Percentiles rank a stretch among this genome's conserved stretches.
Conservation (phyloP, 2,797 vertebrate species). For the Odontamblyopus rebecca region DNA sequence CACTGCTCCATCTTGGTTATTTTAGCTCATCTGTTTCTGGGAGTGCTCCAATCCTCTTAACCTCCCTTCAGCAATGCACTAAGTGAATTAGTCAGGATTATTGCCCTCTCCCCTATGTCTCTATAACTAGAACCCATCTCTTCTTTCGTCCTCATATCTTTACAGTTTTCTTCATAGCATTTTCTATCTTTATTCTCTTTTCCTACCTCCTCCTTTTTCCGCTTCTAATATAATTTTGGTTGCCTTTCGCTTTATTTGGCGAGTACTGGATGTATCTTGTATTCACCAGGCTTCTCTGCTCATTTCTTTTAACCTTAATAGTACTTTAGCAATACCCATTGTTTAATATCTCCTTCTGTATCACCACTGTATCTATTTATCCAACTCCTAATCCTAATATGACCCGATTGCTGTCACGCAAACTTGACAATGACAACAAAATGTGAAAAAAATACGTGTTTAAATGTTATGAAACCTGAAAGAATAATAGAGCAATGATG, state of each 20-base stretch:
- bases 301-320: slow-evolving; percentile 9
- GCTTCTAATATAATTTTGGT: not conserved
- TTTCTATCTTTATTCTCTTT: slow-evolving; percentile 3
- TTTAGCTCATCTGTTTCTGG: slow-evolving; percentile 84
- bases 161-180: not conserved
- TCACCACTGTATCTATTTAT: slow-evolving; percentile 18
- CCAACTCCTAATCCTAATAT: slow-evolving; percentile 58
- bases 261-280: not conserved
- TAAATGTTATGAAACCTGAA: slow-evolving; percentile 1
- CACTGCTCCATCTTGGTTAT: slow-evolving; percentile 73
- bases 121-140: slow-evolving; percentile 37
- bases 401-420: slow-evolving; percentile 56
- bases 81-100: slow-evolving; percentile 86
- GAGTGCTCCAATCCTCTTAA: slow-evolving; percentile 89
- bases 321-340: slow-evolving; percentile 3
- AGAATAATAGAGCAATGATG: not conserved
- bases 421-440: slow-evolving; percentile 33
- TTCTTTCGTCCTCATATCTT: slow-evolving; percentile 11
- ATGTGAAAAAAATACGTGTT: slow-evolving; percentile 14
- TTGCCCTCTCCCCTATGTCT: slow-evolving; percentile 55
- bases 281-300: not conserved
- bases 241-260: not conserved
- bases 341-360: not conserved
- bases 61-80: slow-evolving; percentile 81
- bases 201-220: slow-evolving; percentile 5